Evolutionary conservation across 2,113 vertebrate genomes (phyloP).

Genomic region (Callorhinus ursinus): DNA sequence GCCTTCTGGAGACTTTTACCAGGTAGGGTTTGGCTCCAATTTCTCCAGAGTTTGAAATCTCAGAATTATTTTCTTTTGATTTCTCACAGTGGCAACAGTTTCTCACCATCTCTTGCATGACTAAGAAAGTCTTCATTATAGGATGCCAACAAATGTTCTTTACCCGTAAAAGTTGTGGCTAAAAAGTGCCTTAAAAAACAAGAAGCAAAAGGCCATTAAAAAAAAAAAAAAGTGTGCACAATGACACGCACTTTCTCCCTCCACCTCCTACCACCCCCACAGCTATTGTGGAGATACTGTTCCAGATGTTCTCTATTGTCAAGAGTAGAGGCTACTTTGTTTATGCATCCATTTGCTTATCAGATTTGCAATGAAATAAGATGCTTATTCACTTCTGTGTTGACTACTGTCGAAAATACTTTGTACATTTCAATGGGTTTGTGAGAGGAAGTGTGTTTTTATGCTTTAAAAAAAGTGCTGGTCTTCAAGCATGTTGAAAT

Average conservation of each 20-base stretch:
- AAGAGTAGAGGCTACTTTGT: background rate
- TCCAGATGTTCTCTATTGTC: constrained; percentile 28
- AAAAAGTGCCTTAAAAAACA: background rate
- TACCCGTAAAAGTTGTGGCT: background rate
- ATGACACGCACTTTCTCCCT: background rate
- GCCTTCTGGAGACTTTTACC: background rate
- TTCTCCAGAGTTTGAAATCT: background rate
- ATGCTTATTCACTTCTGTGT: background rate
- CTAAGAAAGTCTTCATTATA: background rate
- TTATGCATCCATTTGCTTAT: constrained; percentile 34
- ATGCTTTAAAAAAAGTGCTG: background rate
- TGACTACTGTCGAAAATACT: background rate
- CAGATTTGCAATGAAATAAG: constrained; percentile 65
- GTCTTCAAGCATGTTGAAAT: constrained; percentile 69
- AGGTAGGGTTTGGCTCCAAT: background rate
- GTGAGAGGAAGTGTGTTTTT: constrained; percentile 56
- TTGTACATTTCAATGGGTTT: background rate
- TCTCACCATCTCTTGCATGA: background rate
- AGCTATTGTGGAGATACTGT: background rate
- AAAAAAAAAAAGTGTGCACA: background rate
- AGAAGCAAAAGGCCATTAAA: background rate
- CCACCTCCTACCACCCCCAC: too few relatives aligned
- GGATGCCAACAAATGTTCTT: background rate
- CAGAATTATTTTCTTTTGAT: background rate
- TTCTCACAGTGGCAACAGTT: background rate